Base-by-base conservation (phyloP, 2,888 invertebrate genomes). In the Acrocyrtus sp. region DNA sequence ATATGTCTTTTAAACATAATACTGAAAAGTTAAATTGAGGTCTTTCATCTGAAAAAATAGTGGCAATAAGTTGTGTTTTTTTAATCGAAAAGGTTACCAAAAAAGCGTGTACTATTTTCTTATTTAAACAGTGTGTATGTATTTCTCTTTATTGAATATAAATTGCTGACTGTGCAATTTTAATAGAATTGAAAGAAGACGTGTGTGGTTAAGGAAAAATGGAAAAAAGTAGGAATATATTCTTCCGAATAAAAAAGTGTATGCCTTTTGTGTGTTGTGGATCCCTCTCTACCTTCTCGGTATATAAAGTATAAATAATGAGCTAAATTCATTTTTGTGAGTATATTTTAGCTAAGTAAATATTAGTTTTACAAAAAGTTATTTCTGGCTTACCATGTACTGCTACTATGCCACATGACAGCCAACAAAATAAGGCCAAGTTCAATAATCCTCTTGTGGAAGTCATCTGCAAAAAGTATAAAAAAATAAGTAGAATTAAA, bases 361-460 rank as follows among this genome's bases (percentile, higher is more conserved):
- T 41, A 56, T 53, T 19, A 41, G 21, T 22, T 27, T 47, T 21
- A 56, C 21, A 41, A 60, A 27, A 56, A 60, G 15, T 48, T 21
- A 24, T 5, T 51, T 45, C 43, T 21, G 27, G 69, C 79, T 79
- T 76, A 80, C 80, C 80, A 50, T 80, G 78, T 26, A 80, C 80
- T 75, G 80, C 76, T 39, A 75, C 73, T 51, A 79, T 67, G 74
- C 73, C 76, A 57, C n/a, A n/a, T n/a, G n/a, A n/a, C n/a, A 78
- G 57, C 60, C 75, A 79, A 57, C 78, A 78, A 72, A 79, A 79
- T 70, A 79, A 72, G 74, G 75, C 77, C 75, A 77, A 76, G 80
- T 79, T 80, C 78, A 80, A 77, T 76, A 80, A 79, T 79, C 79
- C 78, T 76, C 76, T 78, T 56, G 76, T 57, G 58, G 74, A 67